Percentiles rank a stretch among this genome's conserved stretches.
Conservation (phyloP, 2,797 vertebrate genomes). For the Manis pentadactyla region DNA sequence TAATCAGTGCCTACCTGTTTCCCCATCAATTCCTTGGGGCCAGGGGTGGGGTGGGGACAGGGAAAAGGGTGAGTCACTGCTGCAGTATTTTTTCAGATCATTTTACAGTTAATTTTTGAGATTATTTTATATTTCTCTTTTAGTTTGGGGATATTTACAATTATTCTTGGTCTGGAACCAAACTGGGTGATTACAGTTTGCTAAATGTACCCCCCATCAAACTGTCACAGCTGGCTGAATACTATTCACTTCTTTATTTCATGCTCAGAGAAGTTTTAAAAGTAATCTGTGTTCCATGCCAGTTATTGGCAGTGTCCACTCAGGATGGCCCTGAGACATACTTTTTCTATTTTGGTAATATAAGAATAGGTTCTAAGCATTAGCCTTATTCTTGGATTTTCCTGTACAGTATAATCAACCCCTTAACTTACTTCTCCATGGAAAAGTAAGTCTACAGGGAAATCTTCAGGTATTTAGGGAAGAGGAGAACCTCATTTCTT, state of each 20-base stretch:
- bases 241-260: not conserved
- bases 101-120: not conserved
- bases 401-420: not conserved
- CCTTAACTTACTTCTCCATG: not conserved
- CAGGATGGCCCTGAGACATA: not conserved
- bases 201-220: not conserved
- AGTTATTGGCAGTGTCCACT: not conserved
- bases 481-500: not conserved
- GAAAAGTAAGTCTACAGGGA: not conserved
- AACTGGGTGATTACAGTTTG: not conserved
- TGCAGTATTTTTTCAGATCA: not conserved
- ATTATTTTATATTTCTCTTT: not conserved
- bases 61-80: not conserved
- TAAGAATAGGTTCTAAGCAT: not conserved
- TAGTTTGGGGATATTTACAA: constrained; percentile 39
- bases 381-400: constrained; percentile 13
- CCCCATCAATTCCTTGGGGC: not conserved
- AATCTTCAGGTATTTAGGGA: not conserved
- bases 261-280: constrained; percentile 1
- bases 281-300: not conserved
- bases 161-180: constrained; percentile 46
- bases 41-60: not conserved
- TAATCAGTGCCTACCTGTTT: not conserved
- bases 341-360: not conserved
- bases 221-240: not conserved